Base-by-base conservation (phyloP, 1,140 invertebrate species). In the Macrotrachela quadricornifera region DNA sequence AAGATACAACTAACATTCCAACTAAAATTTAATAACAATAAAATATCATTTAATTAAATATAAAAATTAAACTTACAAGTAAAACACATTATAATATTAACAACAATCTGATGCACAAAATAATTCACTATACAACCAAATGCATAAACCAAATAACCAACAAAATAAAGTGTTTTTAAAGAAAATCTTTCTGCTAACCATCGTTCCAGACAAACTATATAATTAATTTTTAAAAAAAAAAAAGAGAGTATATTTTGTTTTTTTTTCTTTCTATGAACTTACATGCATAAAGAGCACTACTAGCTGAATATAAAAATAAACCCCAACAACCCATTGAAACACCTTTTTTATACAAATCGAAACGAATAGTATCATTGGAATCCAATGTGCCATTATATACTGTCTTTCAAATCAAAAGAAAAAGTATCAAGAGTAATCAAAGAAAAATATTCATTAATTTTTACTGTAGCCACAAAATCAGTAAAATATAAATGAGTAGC, bases 251-350 rank as follows among this genome's bases (percentile, higher is more conserved):
- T 21, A 9, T 21, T 16, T 46, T 21, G 8, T 14, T 21, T 9
- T 9, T 21, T 21, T 17, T 8, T 46, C n/a, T 17, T 12, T 12
- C 12, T n/a, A n/a, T 9, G 10, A 13, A n/a, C 17, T 46, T 53
- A 53, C 51, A 21, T 37, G 71, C 65, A 60, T 69, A 72, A 13
- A 68, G 18, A 30, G 66, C 68, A 40, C 70, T 70, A 30, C 66
- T 65, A 16, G 73, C 60, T 57, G 71, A 73, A 57, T 74, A 73
- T 8, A 72, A 58, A 1, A 74, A 58, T 37, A 75, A 61, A 1
- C 72, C 72, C 69, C 67, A 73, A 47, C 69, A 72, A 11, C 71
- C 72, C 68, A 71, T 73, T 36, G 72, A 59, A 0, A 75, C 72
- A 9, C 73, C 73, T 55, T 73, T 65, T 57, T 74, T 71, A 59